phyloP scores from a whole-genome alignment of 2,888 invertebrate species.

The Caenorhabditis panamensis region DNA sequence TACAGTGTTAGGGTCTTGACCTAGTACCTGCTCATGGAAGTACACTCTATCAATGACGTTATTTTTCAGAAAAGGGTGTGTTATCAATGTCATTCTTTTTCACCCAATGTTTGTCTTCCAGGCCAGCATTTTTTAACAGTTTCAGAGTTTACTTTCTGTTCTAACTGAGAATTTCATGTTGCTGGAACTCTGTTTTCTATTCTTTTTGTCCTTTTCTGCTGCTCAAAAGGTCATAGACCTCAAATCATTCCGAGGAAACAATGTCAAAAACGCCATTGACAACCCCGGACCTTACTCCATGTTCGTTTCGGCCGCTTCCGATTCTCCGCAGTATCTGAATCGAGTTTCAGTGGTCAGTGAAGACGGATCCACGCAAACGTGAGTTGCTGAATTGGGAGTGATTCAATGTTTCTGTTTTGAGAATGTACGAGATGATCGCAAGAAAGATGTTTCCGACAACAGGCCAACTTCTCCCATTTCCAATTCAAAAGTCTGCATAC shows the following conservation, averaged over 20 bases:
- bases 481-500: slow-evolving; percentile 14
- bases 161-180: too few species aligned
- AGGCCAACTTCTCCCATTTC: slow-evolving; percentile 11
- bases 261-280: slow-evolving; percentile 6
- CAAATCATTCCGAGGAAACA: slow-evolving; percentile 4
- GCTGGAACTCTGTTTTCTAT: too few species aligned
- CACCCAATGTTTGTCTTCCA: too few species aligned
- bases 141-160: too few species aligned
- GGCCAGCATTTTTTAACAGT: too few species aligned
- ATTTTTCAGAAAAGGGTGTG: too few species aligned
- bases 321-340: not conserved
- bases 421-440: slow-evolving; percentile 7
- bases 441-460: slow-evolving; percentile 21
- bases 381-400: not conserved
- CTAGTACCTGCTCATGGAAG: too few species aligned
- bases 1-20: too few species aligned
- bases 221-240: slow-evolving; percentile 22
- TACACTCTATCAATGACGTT: too few species aligned
- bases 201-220: not conserved
- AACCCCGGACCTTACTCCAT: slow-evolving; percentile 17
- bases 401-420: slow-evolving; percentile 1
- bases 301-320: slow-evolving; percentile 25
- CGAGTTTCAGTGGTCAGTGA: slow-evolving; percentile 7
- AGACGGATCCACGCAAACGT: slow-evolving; percentile 21
- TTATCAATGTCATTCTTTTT: too few species aligned